These are phyloP conservation scores for Clarias gariepinus DNA, from an alignment of 2,113 vertebrate genomes.

Conservation along the genomic window DNA sequence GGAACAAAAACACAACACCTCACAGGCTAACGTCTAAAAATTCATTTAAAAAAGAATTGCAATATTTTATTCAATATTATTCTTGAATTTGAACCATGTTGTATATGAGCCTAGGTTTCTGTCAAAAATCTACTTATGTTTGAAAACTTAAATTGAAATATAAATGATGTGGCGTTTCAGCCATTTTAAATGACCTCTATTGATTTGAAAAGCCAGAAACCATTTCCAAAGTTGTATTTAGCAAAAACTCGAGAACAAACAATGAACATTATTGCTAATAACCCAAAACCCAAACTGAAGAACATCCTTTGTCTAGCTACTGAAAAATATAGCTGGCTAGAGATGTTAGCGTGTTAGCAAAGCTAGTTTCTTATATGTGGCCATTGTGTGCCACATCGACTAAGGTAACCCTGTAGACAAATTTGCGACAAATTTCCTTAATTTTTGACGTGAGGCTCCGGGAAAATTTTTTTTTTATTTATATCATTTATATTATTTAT, in stretches of 20 bases:
- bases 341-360: no score
- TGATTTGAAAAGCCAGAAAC: neutral
- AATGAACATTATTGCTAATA: neutral
- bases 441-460: neutral
- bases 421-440: neutral
- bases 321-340: neutral
- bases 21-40: no score
- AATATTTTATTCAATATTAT: no score
- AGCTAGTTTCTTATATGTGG: neutral
- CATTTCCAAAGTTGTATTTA: neutral
- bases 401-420: no score
- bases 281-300: neutral
- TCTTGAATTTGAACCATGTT: no score
- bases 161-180: constrained; percentile 9
- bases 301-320: neutral
- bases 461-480: neutral
- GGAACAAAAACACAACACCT: no score
- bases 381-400: neutral
- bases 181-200: constrained; percentile 24
- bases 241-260: neutral
- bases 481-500: neutral
- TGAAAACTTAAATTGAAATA: neutral
- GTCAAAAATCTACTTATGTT: no score
- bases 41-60: no score
- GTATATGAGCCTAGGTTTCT: no score